Percentiles rank a stretch among this genome's conserved stretches.
phyloP scores from a whole-genome alignment of 1,140 invertebrate species.

The Lepidotrigona ventralis region DNA sequence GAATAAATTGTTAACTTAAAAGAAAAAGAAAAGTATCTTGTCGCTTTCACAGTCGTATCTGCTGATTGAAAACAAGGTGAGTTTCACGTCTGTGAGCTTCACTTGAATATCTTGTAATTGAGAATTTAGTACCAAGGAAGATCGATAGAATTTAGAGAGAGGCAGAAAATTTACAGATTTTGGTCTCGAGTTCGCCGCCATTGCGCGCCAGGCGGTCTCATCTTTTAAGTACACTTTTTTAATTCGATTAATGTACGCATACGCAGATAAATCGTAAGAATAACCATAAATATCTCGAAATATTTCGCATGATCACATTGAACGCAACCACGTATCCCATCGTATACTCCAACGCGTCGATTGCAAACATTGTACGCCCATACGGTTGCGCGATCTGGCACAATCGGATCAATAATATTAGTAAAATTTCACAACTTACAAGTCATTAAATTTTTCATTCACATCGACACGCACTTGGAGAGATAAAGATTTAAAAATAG shows the following conservation, averaged over 20 bases:
- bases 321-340: background rate
- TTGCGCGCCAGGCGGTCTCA: background rate
- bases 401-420: background rate
- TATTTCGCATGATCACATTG: slow-evolving; percentile 12
- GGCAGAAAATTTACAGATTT: slow-evolving; percentile 31
- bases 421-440: background rate
- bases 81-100: background rate
- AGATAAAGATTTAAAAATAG: background rate
- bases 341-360: background rate
- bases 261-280: slow-evolving; percentile 28
- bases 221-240: slow-evolving; percentile 59
- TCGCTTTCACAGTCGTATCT: background rate
- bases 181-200: slow-evolving; percentile 43
- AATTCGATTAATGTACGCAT: slow-evolving; percentile 39
- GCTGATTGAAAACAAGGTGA: background rate
- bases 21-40: background rate
- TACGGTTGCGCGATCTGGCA: background rate
- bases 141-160: background rate
- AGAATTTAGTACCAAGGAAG: slow-evolving; percentile 36
- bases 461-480: background rate
- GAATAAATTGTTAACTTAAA: background rate
- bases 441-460: background rate
- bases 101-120: background rate
- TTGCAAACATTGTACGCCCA: background rate
- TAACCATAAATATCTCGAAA: slow-evolving; percentile 16